Evolutionary conservation across 2,888 invertebrate species (phyloP).

Genomic region (Ophion costatus): DNA sequence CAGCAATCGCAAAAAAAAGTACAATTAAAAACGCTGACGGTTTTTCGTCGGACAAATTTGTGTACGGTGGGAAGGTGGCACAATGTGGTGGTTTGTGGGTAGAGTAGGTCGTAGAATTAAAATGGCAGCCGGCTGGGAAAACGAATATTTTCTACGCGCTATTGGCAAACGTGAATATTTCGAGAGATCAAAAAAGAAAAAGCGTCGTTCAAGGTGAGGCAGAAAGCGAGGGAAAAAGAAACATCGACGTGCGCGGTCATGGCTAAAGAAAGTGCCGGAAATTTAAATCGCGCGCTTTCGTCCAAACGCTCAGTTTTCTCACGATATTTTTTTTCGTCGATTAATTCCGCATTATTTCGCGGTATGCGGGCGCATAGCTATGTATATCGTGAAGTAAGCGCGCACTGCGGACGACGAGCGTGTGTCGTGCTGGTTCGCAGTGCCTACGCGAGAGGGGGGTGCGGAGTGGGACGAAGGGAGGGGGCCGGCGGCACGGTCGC

Average conservation of each 20-base stretch:
- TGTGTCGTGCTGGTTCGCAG: slow-evolving; percentile 57
- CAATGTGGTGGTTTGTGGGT: slow-evolving; percentile 75
- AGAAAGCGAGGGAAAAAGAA: slow-evolving; percentile 1
- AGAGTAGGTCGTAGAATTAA: slow-evolving; percentile 75
- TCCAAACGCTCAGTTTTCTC: slow-evolving; percentile 1
- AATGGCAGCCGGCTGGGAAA: slow-evolving; percentile 71
- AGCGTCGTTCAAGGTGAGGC: neutral
- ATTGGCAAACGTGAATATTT: slow-evolving; percentile 64
- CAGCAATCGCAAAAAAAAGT: neutral
- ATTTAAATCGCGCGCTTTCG: slow-evolving; percentile 3
- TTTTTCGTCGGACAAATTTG: neutral
- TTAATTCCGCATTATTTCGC: slow-evolving; percentile 10
- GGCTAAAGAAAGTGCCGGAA: slow-evolving; percentile 22
- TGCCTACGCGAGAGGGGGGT: slow-evolving; percentile 3
- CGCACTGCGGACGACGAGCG: slow-evolving; percentile 52
- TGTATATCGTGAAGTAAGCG: slow-evolving; percentile 3
- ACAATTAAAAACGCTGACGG: neutral
- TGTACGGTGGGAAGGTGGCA: neutral
- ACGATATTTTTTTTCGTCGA: slow-evolving; percentile 15
- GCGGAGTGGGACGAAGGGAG: slow-evolving; percentile 15
- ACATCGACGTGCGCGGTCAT: neutral
- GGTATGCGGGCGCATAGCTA: neutral
- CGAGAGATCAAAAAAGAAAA: neutral
- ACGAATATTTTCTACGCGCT: slow-evolving; percentile 27
- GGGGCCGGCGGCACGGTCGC: slow-evolving; percentile 40